A percentile compares a stretch with the other conserved stretches of the same genome.
Evolutionary conservation across 2,113 vertebrate species (phyloP).

Genomic region (Numenius arquata): DNA sequence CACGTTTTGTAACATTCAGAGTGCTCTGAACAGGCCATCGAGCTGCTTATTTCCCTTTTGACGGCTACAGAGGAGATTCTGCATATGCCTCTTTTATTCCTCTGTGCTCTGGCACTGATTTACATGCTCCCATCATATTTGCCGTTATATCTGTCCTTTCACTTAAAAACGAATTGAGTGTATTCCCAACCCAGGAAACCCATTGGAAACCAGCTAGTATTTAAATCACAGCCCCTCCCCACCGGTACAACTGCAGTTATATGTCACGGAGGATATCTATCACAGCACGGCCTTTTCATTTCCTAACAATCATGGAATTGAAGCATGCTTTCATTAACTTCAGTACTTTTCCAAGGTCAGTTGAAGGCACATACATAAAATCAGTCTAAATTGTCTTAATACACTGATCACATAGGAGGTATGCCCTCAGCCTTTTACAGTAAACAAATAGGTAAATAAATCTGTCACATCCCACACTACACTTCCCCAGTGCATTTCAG

Average conservation of each 20-base stretch:
- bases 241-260: constrained; percentile 41
- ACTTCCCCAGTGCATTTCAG: not conserved
- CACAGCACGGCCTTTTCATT: constrained; percentile 44
- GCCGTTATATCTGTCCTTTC: not conserved
- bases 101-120: not conserved
- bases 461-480: not conserved
- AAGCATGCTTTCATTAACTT: constrained; percentile 33
- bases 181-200: not conserved
- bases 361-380: not conserved
- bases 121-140: not conserved
- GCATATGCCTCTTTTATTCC: not conserved
- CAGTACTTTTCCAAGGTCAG: constrained; percentile 32
- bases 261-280: not conserved
- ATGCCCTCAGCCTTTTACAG: not conserved
- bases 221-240: constrained; percentile 49
- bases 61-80: not conserved
- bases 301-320: constrained; percentile 1
- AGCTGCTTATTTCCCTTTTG: not conserved
- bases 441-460: constrained; percentile 26
- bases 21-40: not conserved
- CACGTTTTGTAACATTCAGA: not conserved
- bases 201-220: not conserved
- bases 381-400: constrained; percentile 3
- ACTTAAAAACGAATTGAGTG: constrained; percentile 5
- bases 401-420: not conserved